phyloP scores from a whole-genome alignment of 2,113 vertebrate genomes.

The Zootoca vivipara region DNA sequence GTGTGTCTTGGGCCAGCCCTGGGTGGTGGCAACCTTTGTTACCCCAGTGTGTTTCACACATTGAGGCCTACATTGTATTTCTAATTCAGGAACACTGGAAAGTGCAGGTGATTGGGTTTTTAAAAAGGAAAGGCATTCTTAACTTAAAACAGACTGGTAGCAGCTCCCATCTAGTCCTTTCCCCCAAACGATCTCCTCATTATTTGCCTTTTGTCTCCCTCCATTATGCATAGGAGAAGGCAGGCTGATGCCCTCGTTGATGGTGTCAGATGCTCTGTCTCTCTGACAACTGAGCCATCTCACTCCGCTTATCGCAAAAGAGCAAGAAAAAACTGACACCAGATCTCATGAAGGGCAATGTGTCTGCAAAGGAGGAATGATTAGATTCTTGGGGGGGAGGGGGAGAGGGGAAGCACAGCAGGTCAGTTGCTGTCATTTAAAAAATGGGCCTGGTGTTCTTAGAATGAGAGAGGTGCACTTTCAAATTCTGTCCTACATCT shows the following conservation, averaged over 20 bases:
- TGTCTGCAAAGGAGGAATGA: slow-evolving; percentile 32
- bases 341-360: slow-evolving; percentile 19
- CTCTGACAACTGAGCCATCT: slow-evolving; percentile 20
- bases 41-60: neutral
- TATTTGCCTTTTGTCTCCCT: slow-evolving; percentile 8
- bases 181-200: neutral
- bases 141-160: neutral
- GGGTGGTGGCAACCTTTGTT: neutral
- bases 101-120: neutral
- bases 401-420: slow-evolving; percentile 20
- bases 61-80: neutral
- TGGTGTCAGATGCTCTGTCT: slow-evolving; percentile 10
- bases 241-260: neutral
- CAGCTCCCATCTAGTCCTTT: neutral
- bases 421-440: slow-evolving; percentile 41
- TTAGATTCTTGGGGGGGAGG: slow-evolving; percentile 20
- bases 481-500: slow-evolving; percentile 21
- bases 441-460: slow-evolving; percentile 23
- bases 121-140: neutral
- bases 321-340: neutral
- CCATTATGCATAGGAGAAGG: slow-evolving; percentile 12
- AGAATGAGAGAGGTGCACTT: slow-evolving; percentile 13
- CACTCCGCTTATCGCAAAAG: slow-evolving; percentile 23
- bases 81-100: neutral
- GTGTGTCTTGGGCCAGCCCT: no score